A percentile compares a stretch with the other conserved stretches of the same genome.
These are phyloP conservation scores for Agrotis clavis DNA, from an alignment of 2,888 invertebrate genomes.

Conservation along the genomic window DNA sequence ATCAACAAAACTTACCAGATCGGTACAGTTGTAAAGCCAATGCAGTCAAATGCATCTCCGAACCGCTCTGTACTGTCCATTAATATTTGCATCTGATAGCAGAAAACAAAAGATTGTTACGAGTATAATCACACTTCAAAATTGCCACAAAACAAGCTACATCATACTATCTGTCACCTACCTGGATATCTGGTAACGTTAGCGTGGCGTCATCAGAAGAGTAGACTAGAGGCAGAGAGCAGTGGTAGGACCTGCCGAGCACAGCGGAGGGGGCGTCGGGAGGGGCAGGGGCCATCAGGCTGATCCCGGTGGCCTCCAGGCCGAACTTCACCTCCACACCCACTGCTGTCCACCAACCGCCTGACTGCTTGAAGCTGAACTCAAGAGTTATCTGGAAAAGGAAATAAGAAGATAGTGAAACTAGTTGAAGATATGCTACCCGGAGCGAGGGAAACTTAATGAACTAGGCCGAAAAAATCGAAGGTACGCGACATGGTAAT, in stretches of 20 bases:
- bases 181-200: constrained; percentile 89
- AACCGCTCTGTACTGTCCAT: constrained; percentile 91
- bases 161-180: constrained; percentile 59
- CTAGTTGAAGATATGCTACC: background rate
- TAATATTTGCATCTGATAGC: constrained; percentile 88
- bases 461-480: too few relatives aligned
- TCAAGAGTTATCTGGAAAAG: constrained; percentile 86
- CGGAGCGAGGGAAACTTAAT: background rate
- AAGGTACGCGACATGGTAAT: too few relatives aligned
- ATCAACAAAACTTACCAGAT: constrained; percentile 92
- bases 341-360: constrained; percentile 90
- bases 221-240: constrained; percentile 89
- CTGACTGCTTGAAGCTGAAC: constrained; percentile 90
- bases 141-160: background rate
- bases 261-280: constrained; percentile 89
- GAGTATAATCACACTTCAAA: background rate
- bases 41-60: constrained; percentile 96
- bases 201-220: constrained; percentile 86
- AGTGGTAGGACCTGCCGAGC: constrained; percentile 90
- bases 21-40: constrained; percentile 97
- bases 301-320: constrained; percentile 81
- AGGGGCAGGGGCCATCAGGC: constrained; percentile 80
- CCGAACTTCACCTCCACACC: constrained; percentile 90
- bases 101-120: constrained; percentile 48
- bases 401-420: background rate